phyloP scores from a whole-genome alignment of 2,797 vertebrate genomes.

The Chelonia mydas region DNA sequence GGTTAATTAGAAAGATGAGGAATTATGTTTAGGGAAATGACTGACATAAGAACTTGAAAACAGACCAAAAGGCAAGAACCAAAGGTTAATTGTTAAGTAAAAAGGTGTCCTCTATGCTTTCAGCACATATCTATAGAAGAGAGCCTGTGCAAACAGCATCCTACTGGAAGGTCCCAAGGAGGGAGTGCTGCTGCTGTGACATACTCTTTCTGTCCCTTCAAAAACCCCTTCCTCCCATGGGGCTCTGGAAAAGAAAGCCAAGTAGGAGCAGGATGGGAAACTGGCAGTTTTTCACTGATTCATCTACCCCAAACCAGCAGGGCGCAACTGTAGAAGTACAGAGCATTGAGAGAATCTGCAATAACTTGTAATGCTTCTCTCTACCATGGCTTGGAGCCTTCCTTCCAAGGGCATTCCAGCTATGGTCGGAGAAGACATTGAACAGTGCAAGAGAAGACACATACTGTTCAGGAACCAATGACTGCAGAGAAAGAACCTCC shows the following conservation, averaged over 20 bases:
- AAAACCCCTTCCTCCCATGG: background rate
- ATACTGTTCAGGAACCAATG: background rate
- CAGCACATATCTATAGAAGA: background rate
- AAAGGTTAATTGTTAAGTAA: conserved; percentile 37
- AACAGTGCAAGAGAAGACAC: background rate
- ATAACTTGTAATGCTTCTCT: background rate
- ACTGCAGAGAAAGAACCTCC: background rate
- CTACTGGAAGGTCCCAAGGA: background rate
- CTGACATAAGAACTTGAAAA: conserved; percentile 42
- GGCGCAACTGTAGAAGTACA: background rate
- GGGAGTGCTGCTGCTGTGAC: background rate
- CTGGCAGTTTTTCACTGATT: background rate
- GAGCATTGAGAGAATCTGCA: background rate
- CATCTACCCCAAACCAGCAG: background rate
- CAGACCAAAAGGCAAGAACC: conserved; percentile 8
- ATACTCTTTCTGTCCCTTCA: background rate
- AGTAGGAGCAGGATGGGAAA: background rate
- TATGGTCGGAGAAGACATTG: fast-evolving
- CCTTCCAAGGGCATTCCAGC: background rate
- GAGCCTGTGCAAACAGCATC: background rate
- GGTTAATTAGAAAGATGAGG: conserved; percentile 50
- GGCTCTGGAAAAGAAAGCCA: background rate
- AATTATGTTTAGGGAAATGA: conserved; percentile 25
- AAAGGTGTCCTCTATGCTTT: background rate
- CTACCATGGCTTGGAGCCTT: background rate